phyloP scores from a whole-genome alignment of 2,113 vertebrate genomes.

The Typhlomys cinereus region DNA sequence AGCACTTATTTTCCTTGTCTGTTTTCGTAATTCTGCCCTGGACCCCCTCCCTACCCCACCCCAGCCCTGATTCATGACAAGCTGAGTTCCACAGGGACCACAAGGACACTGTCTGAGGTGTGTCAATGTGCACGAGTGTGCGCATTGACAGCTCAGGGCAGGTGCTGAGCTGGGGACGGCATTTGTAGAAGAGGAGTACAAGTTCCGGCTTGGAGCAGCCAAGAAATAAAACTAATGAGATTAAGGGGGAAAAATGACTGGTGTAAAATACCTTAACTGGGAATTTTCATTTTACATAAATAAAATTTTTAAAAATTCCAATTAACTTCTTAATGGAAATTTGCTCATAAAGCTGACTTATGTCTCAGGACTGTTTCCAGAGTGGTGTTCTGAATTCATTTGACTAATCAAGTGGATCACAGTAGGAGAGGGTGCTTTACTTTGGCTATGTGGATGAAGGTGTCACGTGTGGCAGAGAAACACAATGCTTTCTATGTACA shows the following conservation, averaged over 20 bases:
- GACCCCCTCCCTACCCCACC: not conserved
- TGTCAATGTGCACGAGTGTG: not conserved
- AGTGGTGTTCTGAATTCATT: slow-evolving; percentile 60
- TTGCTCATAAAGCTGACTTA: slow-evolving; percentile 38
- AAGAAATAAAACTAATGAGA: slow-evolving; percentile 61
- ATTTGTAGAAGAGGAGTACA: not conserved
- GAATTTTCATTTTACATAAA: slow-evolving; percentile 63
- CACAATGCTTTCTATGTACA: not conserved
- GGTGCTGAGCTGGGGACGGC: not conserved
- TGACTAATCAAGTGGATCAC: slow-evolving; percentile 58
- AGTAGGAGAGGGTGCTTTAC: not conserved
- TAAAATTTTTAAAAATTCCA: slow-evolving; percentile 59
- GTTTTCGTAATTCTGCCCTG: not conserved
- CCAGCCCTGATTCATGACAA: not conserved
- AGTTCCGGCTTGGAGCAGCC: slow-evolving; percentile 38
- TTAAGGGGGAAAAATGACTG: slow-evolving; percentile 34
- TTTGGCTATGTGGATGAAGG: not conserved
- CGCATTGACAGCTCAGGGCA: rapidly evolving
- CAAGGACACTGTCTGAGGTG: not conserved
- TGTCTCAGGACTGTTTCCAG: slow-evolving; percentile 23
- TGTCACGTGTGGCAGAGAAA: not conserved
- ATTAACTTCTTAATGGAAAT: slow-evolving; percentile 69
- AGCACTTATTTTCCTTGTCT: not conserved
- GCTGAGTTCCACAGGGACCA: not conserved
- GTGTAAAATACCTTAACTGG: slow-evolving; percentile 56